Conservation (phyloP, 1,140 invertebrate genomes). For the Whitmania pigra region DNA sequence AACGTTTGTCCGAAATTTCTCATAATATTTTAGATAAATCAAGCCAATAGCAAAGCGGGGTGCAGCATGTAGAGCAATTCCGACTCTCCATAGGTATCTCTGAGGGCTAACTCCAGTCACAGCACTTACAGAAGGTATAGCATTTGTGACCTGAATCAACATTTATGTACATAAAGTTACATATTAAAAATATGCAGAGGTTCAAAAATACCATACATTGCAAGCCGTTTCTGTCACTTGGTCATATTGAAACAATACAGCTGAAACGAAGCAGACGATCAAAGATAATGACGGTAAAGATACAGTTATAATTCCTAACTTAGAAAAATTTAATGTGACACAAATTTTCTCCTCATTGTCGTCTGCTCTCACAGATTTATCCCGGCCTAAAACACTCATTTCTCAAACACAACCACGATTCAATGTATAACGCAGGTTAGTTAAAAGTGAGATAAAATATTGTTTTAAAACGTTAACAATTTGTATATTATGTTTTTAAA, state of each 20-base stretch:
- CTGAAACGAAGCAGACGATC: slow-evolving; percentile 69
- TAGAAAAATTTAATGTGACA: slow-evolving; percentile 48
- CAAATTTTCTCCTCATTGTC: slow-evolving; percentile 15
- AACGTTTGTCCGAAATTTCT: slow-evolving; percentile 26
- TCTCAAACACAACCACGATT: no score
- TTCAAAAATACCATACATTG: slow-evolving; percentile 47
- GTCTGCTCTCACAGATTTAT: neutral
- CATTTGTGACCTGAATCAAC: slow-evolving; percentile 65
- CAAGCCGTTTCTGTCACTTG: slow-evolving; percentile 83
- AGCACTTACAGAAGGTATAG: slow-evolving; percentile 78
- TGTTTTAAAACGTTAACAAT: no score
- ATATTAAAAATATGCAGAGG: no score
- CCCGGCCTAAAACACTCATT: no score
- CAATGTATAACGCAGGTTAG: no score
- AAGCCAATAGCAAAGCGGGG: slow-evolving; percentile 52
- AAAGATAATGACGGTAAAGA: slow-evolving; percentile 65
- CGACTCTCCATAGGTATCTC: slow-evolving; percentile 73
- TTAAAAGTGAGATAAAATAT: no score
- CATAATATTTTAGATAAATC: slow-evolving; percentile 24
- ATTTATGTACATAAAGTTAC: neutral
- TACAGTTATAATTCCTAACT: slow-evolving; percentile 64
- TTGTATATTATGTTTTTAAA: no score
- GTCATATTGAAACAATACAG: slow-evolving; percentile 73
- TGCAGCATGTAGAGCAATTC: slow-evolving; percentile 71
- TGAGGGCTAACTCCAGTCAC: slow-evolving; percentile 78